These are phyloP conservation scores for Chelmon rostratus DNA, from an alignment of 2,797 vertebrate genomes.

Conservation along the genomic window DNA sequence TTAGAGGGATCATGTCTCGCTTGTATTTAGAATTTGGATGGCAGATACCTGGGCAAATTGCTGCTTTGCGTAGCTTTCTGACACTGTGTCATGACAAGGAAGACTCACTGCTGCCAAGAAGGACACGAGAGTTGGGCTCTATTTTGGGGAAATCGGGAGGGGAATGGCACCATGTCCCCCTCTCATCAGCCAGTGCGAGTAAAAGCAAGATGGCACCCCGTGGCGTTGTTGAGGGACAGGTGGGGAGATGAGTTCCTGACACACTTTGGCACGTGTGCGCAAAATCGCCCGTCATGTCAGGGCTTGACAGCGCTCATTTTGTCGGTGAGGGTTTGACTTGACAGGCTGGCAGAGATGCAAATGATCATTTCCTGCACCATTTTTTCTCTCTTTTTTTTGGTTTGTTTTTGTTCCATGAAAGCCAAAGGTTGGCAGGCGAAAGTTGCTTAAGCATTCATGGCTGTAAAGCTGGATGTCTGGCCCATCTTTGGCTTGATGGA, in stretches of 20 bases:
- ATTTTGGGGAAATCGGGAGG: conserved; percentile 80
- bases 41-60: conserved; percentile 83
- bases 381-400: conserved; percentile 27
- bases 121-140: conserved; percentile 70
- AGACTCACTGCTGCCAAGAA: conserved; percentile 78
- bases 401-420: conserved; percentile 70
- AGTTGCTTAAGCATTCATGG: conserved; percentile 56
- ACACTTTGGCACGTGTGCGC: conserved; percentile 72
- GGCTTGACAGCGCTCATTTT: conserved; percentile 83
- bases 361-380: conserved; percentile 84
- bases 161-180: conserved; percentile 60
- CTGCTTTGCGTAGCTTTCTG: conserved; percentile 78
- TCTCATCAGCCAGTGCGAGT: conserved; percentile 67
- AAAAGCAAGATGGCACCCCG: conserved; percentile 80
- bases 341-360: conserved; percentile 86
- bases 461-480: conserved; percentile 25
- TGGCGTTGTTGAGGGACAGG: conserved; percentile 78
- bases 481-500: conserved; percentile 37
- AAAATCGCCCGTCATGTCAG: conserved; percentile 70
- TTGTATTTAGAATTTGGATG: conserved; percentile 77
- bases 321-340: conserved; percentile 79
- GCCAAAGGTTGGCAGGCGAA: conserved; percentile 77
- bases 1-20: conserved; percentile 78
- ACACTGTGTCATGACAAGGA: conserved; percentile 83
- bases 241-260: conserved; percentile 83